Conservation (phyloP, 2,888 invertebrate genomes). For the Autographa pulchrina region DNA sequence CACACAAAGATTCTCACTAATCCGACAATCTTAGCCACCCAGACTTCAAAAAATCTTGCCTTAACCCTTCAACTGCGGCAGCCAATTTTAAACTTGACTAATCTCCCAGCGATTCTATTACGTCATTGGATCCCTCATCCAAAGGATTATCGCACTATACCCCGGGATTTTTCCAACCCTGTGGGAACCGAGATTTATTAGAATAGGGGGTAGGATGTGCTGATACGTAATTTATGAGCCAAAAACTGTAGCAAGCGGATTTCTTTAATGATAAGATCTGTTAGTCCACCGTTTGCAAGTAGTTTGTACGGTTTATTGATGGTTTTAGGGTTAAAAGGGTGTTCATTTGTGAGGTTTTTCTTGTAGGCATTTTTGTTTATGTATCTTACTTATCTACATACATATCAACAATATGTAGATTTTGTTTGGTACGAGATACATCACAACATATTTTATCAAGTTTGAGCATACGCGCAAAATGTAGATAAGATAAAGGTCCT, state of each 20-base stretch:
- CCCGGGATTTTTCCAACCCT: slow-evolving; percentile 52
- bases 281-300: slow-evolving; percentile 55
- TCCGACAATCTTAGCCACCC: neutral
- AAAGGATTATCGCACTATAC: slow-evolving; percentile 61
- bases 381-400: neutral
- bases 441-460: no score
- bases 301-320: slow-evolving; percentile 42
- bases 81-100: slow-evolving; percentile 29
- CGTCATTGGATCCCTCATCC: slow-evolving; percentile 45
- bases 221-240: slow-evolving; percentile 78
- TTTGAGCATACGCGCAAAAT: no score
- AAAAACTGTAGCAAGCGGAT: slow-evolving; percentile 71
- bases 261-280: slow-evolving; percentile 72
- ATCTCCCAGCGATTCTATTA: slow-evolving; percentile 53
- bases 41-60: neutral
- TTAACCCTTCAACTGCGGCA: neutral
- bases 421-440: neutral
- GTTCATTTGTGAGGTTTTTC: neutral
- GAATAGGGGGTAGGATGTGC: slow-evolving; percentile 65
- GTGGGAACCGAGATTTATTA: slow-evolving; percentile 69
- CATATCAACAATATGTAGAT: neutral
- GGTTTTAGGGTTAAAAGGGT: slow-evolving; percentile 25
- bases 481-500: no score
- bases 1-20: no score
- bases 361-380: neutral